Evolutionary conservation across 1,140 invertebrate species (phyloP), one percentile per base, ranked within the genome.

Genomic region (Leguminivora glycinivorella): DNA sequence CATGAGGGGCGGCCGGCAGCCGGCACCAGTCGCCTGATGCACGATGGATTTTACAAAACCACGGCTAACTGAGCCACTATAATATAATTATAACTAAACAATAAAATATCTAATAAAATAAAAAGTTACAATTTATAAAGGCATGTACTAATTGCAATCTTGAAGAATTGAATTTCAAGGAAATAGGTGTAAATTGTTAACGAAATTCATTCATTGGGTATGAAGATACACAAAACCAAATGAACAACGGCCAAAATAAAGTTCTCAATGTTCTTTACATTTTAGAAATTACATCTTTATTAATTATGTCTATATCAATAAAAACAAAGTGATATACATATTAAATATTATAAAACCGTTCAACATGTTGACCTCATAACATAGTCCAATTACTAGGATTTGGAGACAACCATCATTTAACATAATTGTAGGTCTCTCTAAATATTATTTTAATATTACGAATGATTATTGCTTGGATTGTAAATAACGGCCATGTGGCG

Each of bases 251-350:
- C 29, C 14, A 63, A 63, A 63, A 63, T 26, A 63, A 63, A 63
- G 4, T 38, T 22, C 17, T 67, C 19, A 43, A 24, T 69, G 71
- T 75, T 81, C 77, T 78, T 75, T 78, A 77, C 68, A 77, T 80
- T 80, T 73, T 24, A 40, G 19, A 75, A 73, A 60, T 72, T 58
- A 71, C 67, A 78, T 77, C 76, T 80, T 78, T 72, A 82, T 75
- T 80, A 77, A 82, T 75, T 78, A 80, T 77, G 77, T 79, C 78
- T 83, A 81, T 77, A 74, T 75, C 76, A 78, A 76, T 79, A 69
- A 80, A 83, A 81, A 81, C 74, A 75, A 81, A 72, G 47, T 70
- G 72, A 77, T 82, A 76, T 76, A 76, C 70, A 76, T 74, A 77
- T 78, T 69, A 71, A 73, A 70, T 74, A 79, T 75, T 75, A 72